Conservation (phyloP, 2,797 vertebrate genomes). For the Enteromius mattozi region DNA sequence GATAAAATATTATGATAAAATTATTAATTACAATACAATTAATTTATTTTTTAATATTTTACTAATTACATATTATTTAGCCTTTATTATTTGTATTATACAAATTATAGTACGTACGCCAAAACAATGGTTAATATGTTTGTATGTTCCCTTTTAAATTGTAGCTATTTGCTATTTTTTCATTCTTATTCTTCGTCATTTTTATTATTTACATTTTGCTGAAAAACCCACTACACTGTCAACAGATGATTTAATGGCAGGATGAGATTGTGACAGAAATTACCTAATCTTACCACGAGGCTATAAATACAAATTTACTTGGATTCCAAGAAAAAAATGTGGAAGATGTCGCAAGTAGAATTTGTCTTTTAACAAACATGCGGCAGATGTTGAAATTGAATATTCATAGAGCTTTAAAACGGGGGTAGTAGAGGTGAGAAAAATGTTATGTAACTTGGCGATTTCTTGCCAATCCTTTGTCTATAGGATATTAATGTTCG, state of each 20-base stretch:
- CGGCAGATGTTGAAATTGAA: slow-evolving; percentile 41
- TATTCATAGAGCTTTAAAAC: slow-evolving; percentile 33
- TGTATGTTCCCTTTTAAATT: neutral
- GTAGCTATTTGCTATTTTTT: neutral
- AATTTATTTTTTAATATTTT: no score
- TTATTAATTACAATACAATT: neutral
- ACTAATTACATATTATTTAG: no score
- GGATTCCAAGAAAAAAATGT: slow-evolving; percentile 17
- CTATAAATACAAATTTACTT: neutral
- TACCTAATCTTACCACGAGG: neutral
- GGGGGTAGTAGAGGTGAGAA: slow-evolving; percentile 64
- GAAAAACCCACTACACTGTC: neutral
- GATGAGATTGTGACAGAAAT: neutral
- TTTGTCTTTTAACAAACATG: slow-evolving; percentile 41
- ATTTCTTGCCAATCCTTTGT: slow-evolving; percentile 69
- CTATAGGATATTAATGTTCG: slow-evolving; percentile 64
- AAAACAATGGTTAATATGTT: neutral
- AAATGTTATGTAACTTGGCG: slow-evolving; percentile 69
- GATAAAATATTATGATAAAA: neutral
- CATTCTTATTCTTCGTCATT: neutral
- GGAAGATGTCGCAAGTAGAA: slow-evolving; percentile 16
- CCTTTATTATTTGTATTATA: no score
- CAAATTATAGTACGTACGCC: no score
- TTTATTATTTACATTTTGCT: neutral
- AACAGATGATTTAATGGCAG: neutral